A percentile compares a stretch with the other conserved stretches of the same genome.
Conservation (phyloP, 1,140 invertebrate genomes). For the Lepidurus packardi region DNA sequence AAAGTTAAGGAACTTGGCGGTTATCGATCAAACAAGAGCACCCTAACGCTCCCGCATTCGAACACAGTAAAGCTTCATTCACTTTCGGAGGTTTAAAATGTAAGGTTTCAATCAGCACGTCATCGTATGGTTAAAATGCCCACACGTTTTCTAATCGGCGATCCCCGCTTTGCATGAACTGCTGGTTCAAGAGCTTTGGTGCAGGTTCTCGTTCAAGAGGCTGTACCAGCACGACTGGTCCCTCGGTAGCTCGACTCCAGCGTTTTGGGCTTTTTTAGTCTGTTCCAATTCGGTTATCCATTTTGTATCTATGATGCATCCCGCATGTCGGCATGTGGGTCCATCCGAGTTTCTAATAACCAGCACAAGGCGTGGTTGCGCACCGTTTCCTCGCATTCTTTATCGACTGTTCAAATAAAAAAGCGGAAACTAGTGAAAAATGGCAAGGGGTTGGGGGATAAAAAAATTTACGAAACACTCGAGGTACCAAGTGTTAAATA, state of each 20-base stretch:
- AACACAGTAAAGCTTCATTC: background rate
- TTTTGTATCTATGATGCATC: slow-evolving; percentile 22
- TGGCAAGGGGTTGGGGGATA: background rate
- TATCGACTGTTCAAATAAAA: background rate
- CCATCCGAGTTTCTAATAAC: background rate
- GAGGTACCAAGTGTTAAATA: background rate
- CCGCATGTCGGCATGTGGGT: slow-evolving; percentile 17
- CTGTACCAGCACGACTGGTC: background rate
- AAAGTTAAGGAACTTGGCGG: background rate
- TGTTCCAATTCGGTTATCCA: slow-evolving; percentile 2
- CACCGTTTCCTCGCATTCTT: background rate
- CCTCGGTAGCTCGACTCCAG: background rate
- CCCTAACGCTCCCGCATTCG: background rate
- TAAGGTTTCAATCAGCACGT: slow-evolving; percentile 8
- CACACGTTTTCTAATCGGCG: background rate
- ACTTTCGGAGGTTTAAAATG: background rate
- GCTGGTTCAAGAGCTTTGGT: background rate
- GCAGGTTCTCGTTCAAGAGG: background rate
- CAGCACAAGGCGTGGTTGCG: slow-evolving; percentile 12
- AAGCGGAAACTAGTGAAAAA: background rate
- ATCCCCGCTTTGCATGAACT: background rate
- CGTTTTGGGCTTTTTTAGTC: background rate
- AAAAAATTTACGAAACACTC: background rate
- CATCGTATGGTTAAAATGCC: background rate
- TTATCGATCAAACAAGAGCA: slow-evolving; percentile 6